Base-by-base conservation (phyloP, 2,888 invertebrate genomes). In the Spicauda simplicius region DNA sequence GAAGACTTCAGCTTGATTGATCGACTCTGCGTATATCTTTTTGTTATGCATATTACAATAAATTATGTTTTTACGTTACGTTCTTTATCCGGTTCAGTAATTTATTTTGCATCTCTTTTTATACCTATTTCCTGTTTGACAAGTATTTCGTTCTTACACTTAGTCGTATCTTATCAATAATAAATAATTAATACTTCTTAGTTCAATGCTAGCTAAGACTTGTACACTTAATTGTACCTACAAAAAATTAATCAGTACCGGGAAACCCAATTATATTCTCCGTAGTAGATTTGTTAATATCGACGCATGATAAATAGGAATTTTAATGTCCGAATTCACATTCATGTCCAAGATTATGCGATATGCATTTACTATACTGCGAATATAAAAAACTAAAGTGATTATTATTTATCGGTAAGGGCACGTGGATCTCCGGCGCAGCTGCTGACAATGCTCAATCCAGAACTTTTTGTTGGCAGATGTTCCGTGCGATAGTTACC, bases 371-470 rank as follows among this genome's bases (percentile, higher is more conserved):
- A 48, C 48, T 30, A 50, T 45, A 25, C 45, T 59, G 48, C 30
- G 18, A 4, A n/a, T n/a, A 50, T 50, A 20, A 25, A 58, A 45
- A 30, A 50, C 50, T 16, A n/a, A 59, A 59, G 25, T 59, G 16
- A 30, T 48, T 37, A 25, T 25, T 66, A 54, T 66, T 66, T 64
- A 64, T 58, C 60, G 55, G 67, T 16, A 54, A 25, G 70, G 68
- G 74, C 77, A 78, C 77, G 78, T 81, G 78, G 74, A 73, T 70
- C 76, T 72, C 62, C 65, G 41, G 73, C 77, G 82, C 87, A 87
- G 87, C 87, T 87, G 87, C 75, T 79, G 79, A 76, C 77, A 73
- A 73, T 74, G 74, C 74, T 69, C 69, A 71, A 71, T 76, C 71
- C 70, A 56, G 63, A 65, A 25, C 18, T 60, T 60, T 74, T 71